Evolutionary conservation across 2,797 vertebrate genomes (phyloP).

Genomic region (Gallinago nigripennis): DNA sequence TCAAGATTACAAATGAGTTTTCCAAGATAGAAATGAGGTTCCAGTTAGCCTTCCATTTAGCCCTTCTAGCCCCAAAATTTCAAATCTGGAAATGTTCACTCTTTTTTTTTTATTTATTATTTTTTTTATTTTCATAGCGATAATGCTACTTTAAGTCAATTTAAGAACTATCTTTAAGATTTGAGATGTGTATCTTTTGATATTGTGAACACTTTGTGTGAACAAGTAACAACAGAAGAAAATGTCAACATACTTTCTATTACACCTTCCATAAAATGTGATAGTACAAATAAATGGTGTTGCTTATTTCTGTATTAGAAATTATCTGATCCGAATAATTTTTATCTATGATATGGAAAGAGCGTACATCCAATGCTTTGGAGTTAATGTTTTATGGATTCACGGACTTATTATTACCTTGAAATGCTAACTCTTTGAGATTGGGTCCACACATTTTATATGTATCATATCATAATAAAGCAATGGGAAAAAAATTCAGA

Average conservation of each 20-base stretch:
- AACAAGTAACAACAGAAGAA: neutral
- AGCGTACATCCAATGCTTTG: neutral
- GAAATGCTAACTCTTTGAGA: neutral
- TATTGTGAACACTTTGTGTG: neutral
- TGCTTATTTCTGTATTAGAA: neutral
- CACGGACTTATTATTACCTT: neutral
- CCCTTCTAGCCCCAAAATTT: neutral
- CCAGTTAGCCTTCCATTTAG: neutral
- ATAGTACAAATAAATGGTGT: neutral
- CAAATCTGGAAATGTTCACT: neutral
- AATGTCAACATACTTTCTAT: neutral
- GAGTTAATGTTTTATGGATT: neutral
- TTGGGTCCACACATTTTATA: no score
- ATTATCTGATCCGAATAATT: neutral
- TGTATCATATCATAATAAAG: neutral
- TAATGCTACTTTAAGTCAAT: neutral
- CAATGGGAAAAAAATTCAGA: neutral
- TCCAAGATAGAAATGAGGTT: slow-evolving; percentile 11
- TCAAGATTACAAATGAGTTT: slow-evolving; percentile 5
- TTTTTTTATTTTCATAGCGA: neutral
- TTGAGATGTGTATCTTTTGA: neutral
- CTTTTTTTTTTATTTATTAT: neutral
- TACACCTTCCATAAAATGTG: neutral
- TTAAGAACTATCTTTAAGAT: neutral
- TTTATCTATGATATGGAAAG: neutral